phyloP scores from a whole-genome alignment of 2,113 vertebrate species.

The Planiliza haematocheilus region DNA sequence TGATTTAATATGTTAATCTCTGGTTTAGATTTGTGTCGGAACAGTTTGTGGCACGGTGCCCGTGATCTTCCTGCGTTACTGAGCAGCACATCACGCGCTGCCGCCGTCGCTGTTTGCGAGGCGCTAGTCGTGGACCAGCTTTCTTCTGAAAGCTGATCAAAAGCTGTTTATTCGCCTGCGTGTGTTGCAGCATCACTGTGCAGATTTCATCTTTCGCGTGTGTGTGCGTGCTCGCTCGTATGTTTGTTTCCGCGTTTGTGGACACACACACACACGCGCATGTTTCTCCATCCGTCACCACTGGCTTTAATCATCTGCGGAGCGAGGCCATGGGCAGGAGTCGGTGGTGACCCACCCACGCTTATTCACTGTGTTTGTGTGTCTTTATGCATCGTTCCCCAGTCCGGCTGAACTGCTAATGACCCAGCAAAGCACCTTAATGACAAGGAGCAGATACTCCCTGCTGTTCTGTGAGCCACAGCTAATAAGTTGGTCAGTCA shows the following conservation, averaged over 20 bases:
- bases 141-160: slow-evolving; percentile 74
- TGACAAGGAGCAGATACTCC: slow-evolving; percentile 70
- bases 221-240: slow-evolving; percentile 17
- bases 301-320: slow-evolving; percentile 80
- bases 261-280: background rate
- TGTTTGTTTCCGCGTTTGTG: slow-evolving; percentile 34
- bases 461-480: slow-evolving; percentile 60
- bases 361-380: slow-evolving; percentile 29
- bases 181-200: slow-evolving; percentile 33
- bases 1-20: slow-evolving; percentile 61
- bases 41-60: slow-evolving; percentile 7
- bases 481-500: slow-evolving; percentile 73
- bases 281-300: slow-evolving; percentile 51
- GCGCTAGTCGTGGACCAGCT: slow-evolving; percentile 21
- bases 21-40: slow-evolving; percentile 39
- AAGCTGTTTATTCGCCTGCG: slow-evolving; percentile 59
- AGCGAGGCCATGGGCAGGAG: slow-evolving; percentile 63
- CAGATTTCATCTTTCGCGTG: slow-evolving; percentile 47
- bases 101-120: slow-evolving; percentile 26
- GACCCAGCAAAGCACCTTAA: slow-evolving; percentile 72
- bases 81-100: slow-evolving; percentile 14
- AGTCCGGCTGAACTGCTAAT: slow-evolving; percentile 69
- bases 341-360: slow-evolving; percentile 72
- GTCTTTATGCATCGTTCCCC: slow-evolving; percentile 43
- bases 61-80: slow-evolving; percentile 16